Evolutionary conservation across 2,888 invertebrate species (phyloP), one percentile per base, ranked within the genome.

Genomic region (Heliconius aoede): DNA sequence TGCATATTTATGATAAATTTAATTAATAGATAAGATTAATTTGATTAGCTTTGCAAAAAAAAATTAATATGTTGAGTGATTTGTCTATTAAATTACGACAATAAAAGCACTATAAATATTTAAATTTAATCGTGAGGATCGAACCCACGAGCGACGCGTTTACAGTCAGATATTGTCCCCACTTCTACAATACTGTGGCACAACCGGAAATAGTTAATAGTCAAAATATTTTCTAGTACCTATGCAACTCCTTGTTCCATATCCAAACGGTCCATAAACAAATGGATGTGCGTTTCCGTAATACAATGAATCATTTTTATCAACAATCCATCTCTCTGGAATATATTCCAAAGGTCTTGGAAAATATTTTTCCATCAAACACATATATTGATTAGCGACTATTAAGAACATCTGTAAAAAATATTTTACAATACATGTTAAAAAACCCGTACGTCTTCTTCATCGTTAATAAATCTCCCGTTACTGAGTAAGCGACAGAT

Each of bases 281-380:
- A 96, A 96, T 0, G 95, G 95, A 85, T 96, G 96, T 1, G 92
- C 88, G 60, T 92, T 89, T 62, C 92, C 92, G 62, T 95, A 90
- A 79, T 89, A 86, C 3, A 93, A 79, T 18, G 89, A 88, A 72
- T 92, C 89, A 8, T 82, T 82, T 78, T 91, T 90, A 0, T 86
- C 85, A 1, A 82, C 82, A 7, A 95, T 81, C 98, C 98, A 98
- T 72, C 98, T 91, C 85, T 98, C 97, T 0, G 98, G 98, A 60
- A 96, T 86, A 84, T 96, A 98, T 76, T 96, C 93, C 0, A 91
- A 83, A 5, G 96, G 93, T 30, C 94, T 90, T 0, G 95, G 93
- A 84, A 96, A 97, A 81, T 97, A 95, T 76, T 95, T 90, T 21
- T 96, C 96, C 84, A 95, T 94, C 82, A 95, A 91, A 72, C 96